Evolutionary conservation across 2,113 vertebrate genomes (phyloP).

Genomic region (Anarrhichthys ocellatus): DNA sequence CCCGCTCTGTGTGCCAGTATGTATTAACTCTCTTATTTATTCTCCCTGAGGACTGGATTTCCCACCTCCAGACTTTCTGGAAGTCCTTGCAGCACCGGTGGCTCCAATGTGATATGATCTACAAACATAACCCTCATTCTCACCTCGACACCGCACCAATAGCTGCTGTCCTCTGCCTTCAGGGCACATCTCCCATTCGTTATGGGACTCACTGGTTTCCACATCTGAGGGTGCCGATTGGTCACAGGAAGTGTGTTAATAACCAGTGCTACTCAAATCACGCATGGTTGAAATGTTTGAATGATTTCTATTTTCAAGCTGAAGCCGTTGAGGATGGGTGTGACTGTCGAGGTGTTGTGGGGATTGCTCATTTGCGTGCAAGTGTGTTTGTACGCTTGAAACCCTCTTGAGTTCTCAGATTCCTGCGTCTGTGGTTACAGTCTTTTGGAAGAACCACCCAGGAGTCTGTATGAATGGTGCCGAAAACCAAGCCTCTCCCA

Average conservation of each 20-base stretch:
- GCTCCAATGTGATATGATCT: conserved; percentile 53
- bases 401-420: conserved; percentile 27
- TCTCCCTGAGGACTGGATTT: conserved; percentile 54
- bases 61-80: conserved; percentile 46
- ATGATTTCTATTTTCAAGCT: conserved; percentile 3
- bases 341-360: not conserved
- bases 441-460: conserved; percentile 62
- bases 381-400: conserved; percentile 40
- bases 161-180: conserved; percentile 22
- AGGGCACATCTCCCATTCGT: conserved; percentile 19
- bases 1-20: not conserved
- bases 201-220: conserved; percentile 19
- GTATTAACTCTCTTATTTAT: conserved; percentile 48
- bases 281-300: not conserved
- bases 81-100: conserved; percentile 19
- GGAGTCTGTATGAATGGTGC: conserved; percentile 16
- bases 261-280: not conserved
- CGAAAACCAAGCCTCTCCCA: conserved; percentile 38
- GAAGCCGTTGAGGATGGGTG: not conserved
- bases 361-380: conserved; percentile 35
- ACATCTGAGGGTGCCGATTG: conserved; percentile 31
- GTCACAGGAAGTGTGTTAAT: conserved; percentile 32
- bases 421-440: conserved; percentile 36
- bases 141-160: conserved; percentile 24
- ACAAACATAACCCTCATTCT: conserved; percentile 55